Evolutionary conservation across 2,113 vertebrate species (phyloP).

Genomic region (Thryonomys swinderianus): DNA sequence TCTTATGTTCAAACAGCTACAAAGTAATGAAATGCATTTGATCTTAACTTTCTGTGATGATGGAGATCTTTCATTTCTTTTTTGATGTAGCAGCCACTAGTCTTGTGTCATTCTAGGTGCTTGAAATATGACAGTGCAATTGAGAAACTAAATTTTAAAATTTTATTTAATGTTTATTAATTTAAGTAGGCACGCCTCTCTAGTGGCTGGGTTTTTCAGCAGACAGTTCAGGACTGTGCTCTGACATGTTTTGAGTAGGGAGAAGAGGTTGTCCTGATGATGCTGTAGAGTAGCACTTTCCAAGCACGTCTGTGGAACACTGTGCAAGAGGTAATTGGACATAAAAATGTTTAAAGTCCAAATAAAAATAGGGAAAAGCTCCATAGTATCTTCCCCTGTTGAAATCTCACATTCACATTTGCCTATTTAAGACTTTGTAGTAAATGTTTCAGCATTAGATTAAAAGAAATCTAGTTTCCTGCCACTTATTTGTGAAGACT

Average conservation of each 20-base stretch:
- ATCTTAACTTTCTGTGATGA: background rate
- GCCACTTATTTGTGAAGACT: background rate
- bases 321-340: background rate
- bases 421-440: background rate
- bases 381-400: background rate
- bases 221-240: background rate
- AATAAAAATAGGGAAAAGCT: background rate
- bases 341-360: slow-evolving; percentile 1
- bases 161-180: background rate
- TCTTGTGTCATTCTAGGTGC: background rate
- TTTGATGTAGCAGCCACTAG: background rate
- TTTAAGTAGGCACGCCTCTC: background rate
- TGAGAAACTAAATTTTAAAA: background rate
- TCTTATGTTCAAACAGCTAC: background rate
- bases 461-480: background rate
- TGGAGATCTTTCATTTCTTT: background rate
- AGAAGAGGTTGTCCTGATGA: background rate
- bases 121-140: background rate
- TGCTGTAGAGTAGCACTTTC: background rate
- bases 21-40: background rate
- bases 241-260: background rate
- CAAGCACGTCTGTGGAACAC: background rate
- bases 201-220: background rate
- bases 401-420: background rate
- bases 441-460: background rate